These are phyloP conservation scores for Hemitrygon akajei DNA, from an alignment of 2,797 vertebrate genomes.

Conservation along the genomic window DNA sequence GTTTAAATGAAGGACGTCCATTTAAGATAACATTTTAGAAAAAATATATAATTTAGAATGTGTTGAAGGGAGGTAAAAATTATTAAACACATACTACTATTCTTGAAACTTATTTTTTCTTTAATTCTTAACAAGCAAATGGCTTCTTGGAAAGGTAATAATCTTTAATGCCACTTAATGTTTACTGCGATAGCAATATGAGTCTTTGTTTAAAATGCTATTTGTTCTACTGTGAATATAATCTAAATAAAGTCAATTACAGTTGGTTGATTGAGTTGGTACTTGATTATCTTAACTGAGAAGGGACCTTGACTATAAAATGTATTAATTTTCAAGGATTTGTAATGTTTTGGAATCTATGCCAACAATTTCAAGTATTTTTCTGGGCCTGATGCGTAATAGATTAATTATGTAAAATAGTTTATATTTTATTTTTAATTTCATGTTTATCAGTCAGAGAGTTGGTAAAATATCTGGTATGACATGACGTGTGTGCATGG, in stretches of 20 bases:
- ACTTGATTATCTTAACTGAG: background rate
- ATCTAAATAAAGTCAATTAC: background rate
- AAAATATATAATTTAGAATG: too few relatives aligned
- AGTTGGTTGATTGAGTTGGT: background rate
- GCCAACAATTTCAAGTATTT: background rate
- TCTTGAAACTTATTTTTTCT: background rate
- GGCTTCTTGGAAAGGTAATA: background rate
- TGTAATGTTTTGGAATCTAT: background rate
- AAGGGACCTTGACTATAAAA: background rate
- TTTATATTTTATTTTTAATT: background rate
- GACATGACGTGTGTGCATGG: background rate
- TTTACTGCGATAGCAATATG: background rate
- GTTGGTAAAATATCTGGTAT: background rate
- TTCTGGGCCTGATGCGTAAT: background rate
- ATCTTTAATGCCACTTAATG: background rate
- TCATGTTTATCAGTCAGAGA: background rate
- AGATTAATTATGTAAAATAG: background rate
- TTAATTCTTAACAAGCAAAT: background rate
- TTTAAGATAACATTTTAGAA: too few relatives aligned
- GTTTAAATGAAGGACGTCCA: too few relatives aligned
- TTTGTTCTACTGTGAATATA: background rate
- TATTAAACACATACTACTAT: background rate
- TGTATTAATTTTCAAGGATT: background rate
- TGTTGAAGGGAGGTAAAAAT: too few relatives aligned
- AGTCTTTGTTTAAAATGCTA: background rate